phyloP scores from a whole-genome alignment of 1,140 invertebrate genomes.

The Nomia melanderi region DNA sequence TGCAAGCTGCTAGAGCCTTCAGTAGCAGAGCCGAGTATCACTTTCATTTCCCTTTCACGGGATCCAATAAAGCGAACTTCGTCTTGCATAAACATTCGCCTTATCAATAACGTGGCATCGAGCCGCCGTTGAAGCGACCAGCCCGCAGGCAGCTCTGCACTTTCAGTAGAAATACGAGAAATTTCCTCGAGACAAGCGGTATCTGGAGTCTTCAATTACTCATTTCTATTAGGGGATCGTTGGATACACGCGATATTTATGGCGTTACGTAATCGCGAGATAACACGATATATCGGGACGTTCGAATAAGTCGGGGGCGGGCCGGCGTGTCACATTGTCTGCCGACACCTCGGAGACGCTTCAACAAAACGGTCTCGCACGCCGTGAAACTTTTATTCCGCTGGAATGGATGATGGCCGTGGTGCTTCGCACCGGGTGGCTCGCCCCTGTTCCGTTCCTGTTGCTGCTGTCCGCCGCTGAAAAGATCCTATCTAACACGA shows the following conservation, averaged over 20 bases:
- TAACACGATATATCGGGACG: background rate
- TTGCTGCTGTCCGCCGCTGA: constrained; percentile 25
- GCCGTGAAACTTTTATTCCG: constrained; percentile 53
- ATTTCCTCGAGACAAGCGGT: background rate
- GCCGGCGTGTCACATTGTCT: constrained; percentile 43
- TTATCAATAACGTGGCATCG: too few relatives aligned
- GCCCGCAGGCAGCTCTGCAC: too few relatives aligned
- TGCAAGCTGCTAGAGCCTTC: too few relatives aligned
- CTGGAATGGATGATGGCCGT: constrained; percentile 51
- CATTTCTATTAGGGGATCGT: background rate
- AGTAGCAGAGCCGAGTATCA: too few relatives aligned
- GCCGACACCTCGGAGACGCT: constrained; percentile 50
- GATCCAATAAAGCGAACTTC: too few relatives aligned
- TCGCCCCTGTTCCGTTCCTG: constrained; percentile 46
- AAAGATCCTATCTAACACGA: constrained; percentile 62
- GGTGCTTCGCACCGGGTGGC: constrained; percentile 53
- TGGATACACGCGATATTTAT: background rate
- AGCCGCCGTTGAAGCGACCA: too few relatives aligned
- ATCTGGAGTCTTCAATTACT: background rate
- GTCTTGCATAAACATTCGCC: too few relatives aligned
- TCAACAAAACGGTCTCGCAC: constrained; percentile 46
- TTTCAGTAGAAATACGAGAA: background rate
- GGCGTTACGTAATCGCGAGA: constrained; percentile 15
- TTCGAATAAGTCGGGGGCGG: constrained; percentile 3
- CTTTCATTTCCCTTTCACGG: too few relatives aligned